These are phyloP conservation scores for Pristiophorus japonicus DNA, from an alignment of 2,113 vertebrate species.

Conservation along the genomic window DNA sequence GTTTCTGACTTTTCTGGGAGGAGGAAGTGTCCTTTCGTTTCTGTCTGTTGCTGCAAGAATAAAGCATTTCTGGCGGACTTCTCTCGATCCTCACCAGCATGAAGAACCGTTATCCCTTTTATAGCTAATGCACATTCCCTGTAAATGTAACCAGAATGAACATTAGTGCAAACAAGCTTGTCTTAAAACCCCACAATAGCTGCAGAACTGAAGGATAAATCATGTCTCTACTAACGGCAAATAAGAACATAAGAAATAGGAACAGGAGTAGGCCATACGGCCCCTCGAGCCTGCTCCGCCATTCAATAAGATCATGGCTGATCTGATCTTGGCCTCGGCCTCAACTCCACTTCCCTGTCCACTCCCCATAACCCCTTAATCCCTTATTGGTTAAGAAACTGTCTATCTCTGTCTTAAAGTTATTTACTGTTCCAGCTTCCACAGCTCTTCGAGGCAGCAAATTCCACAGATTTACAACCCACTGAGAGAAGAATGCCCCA, in stretches of 20 bases:
- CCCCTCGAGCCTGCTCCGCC: too few relatives aligned
- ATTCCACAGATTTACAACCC: too few relatives aligned
- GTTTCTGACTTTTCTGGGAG: slow-evolving; percentile 71
- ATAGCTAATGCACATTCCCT: neutral
- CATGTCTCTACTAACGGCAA: neutral
- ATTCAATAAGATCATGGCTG: too few relatives aligned
- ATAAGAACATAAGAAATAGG: too few relatives aligned
- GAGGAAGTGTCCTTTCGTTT: slow-evolving; percentile 56
- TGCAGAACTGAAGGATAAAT: neutral
- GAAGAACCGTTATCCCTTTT: slow-evolving; percentile 46
- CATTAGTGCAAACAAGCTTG: neutral
- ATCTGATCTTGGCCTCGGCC: too few relatives aligned
- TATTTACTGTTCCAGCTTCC: too few relatives aligned
- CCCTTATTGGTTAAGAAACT: too few relatives aligned
- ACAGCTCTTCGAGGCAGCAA: too few relatives aligned
- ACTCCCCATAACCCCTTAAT: too few relatives aligned
- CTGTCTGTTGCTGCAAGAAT: slow-evolving; percentile 55
- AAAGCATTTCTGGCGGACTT: slow-evolving; percentile 52
- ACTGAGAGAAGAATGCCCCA: neutral
- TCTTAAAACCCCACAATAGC: neutral
- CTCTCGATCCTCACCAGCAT: slow-evolving; percentile 50
- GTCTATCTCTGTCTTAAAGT: too few relatives aligned
- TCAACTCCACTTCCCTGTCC: too few relatives aligned
- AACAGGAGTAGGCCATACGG: too few relatives aligned
- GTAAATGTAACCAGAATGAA: neutral